Evolutionary conservation across 2,888 invertebrate species (phyloP).

Genomic region (Aspidiotus rigidus): DNA sequence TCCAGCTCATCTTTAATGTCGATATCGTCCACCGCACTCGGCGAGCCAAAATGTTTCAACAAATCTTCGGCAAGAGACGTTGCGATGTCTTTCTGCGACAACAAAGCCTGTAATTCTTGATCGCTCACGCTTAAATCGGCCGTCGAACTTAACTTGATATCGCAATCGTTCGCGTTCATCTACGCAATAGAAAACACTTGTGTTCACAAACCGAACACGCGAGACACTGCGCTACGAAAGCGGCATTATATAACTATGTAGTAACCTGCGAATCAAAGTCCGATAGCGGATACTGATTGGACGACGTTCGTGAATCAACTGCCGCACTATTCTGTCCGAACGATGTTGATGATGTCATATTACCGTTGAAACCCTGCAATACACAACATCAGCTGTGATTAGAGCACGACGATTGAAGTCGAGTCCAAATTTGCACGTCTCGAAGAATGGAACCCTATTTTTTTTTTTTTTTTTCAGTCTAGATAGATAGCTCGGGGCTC

Average conservation of each 20-base stretch:
- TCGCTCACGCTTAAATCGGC: slow-evolving; percentile 54
- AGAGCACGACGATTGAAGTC: no score
- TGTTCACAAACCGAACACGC: not conserved
- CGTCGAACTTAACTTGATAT: slow-evolving; percentile 27
- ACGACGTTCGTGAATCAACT: not conserved
- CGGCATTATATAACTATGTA: not conserved
- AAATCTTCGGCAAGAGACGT: slow-evolving; percentile 80
- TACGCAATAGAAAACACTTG: not conserved
- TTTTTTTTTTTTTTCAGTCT: no score
- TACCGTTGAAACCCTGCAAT: slow-evolving; percentile 13
- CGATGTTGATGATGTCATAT: slow-evolving; percentile 3
- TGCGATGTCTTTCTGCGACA: slow-evolving; percentile 64
- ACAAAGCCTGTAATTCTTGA: slow-evolving; percentile 60
- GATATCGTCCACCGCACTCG: slow-evolving; percentile 48
- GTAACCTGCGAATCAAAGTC: slow-evolving; percentile 23
- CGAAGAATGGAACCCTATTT: no score
- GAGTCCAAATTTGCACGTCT: no score
- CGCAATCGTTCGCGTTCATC: slow-evolving; percentile 32
- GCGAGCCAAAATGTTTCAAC: slow-evolving; percentile 69
- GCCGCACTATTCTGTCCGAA: not conserved
- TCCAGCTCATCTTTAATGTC: slow-evolving; percentile 38
- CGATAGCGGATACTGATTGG: slow-evolving; percentile 18
- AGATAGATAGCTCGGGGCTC: no score
- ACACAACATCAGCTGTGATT: no score
- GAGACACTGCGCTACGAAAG: not conserved